Percentiles rank a stretch among this genome's conserved stretches.
Conservation (phyloP, 2,888 invertebrate genomes). For the Sepiola atlantica region DNA sequence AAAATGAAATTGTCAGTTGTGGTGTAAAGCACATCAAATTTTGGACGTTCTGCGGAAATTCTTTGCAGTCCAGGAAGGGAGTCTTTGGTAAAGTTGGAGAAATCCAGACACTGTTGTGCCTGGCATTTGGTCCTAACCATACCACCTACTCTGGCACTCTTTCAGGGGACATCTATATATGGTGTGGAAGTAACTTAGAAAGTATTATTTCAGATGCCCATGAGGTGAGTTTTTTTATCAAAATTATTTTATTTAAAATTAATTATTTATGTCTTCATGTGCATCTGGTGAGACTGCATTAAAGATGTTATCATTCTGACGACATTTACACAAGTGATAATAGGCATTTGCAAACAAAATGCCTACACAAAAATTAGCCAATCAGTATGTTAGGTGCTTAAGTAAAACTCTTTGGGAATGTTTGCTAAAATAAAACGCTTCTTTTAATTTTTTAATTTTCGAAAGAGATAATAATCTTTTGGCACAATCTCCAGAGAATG, state of each 20-base stretch:
- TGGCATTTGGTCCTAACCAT: conserved; percentile 70
- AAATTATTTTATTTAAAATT: not conserved
- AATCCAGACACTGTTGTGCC: conserved; percentile 74
- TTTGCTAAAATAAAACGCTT: too few relatives aligned
- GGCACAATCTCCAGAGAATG: too few relatives aligned
- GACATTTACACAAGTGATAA: not conserved
- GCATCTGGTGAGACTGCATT: not conserved
- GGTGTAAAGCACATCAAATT: conserved; percentile 76
- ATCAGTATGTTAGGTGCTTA: too few relatives aligned
- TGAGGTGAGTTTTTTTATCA: conserved; percentile 64
- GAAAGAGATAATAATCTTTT: too few relatives aligned
- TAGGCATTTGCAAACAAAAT: not conserved
- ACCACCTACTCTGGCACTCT: conserved; percentile 74
- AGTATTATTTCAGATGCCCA: conserved; percentile 72
- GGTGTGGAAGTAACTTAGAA: conserved; percentile 71
- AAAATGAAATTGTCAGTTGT: conserved; percentile 72
- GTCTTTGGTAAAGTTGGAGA: conserved; percentile 74
- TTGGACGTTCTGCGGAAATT: conserved; percentile 74
- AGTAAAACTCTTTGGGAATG: too few relatives aligned
- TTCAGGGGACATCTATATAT: conserved; percentile 75
- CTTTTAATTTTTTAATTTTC: too few relatives aligned
- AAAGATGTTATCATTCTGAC: too few relatives aligned
- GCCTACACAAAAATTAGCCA: too few relatives aligned
- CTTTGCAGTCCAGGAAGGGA: conserved; percentile 73
- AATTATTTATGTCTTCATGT: not conserved